Conservation (phyloP, 2,888 invertebrate species). For the Lasioglossum zephyrum region DNA sequence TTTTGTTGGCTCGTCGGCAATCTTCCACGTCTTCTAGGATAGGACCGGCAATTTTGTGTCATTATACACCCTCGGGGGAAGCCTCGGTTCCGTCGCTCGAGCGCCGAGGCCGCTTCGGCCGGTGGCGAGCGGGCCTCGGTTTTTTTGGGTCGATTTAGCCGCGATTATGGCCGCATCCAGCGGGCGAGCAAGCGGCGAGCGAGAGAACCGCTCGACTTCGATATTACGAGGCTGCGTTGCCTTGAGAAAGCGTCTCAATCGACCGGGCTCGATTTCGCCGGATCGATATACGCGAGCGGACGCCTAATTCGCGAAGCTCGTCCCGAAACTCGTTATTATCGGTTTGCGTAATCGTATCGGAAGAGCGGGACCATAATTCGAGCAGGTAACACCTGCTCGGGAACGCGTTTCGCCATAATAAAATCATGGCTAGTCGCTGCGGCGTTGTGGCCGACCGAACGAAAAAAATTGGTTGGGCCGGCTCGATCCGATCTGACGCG, state of each 20-base stretch:
- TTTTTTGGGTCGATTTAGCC: slow-evolving; percentile 76
- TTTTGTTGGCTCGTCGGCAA: slow-evolving; percentile 73
- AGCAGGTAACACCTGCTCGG: slow-evolving; percentile 56
- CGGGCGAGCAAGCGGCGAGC: slow-evolving; percentile 42
- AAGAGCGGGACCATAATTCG: slow-evolving; percentile 38
- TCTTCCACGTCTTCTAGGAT: slow-evolving; percentile 68
- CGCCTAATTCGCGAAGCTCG: slow-evolving; percentile 61
- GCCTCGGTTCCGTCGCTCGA: slow-evolving; percentile 35
- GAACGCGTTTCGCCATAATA: slow-evolving; percentile 40
- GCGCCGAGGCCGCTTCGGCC: slow-evolving; percentile 24
- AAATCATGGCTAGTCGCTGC: slow-evolving; percentile 34
- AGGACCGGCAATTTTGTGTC: slow-evolving; percentile 81
- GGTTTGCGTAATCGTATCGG: slow-evolving; percentile 69
- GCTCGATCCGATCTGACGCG: not conserved
- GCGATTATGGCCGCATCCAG: slow-evolving; percentile 64
- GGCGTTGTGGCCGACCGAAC: not conserved
- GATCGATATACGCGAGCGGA: slow-evolving; percentile 57
- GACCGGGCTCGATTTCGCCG: slow-evolving; percentile 51
- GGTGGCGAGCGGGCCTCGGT: slow-evolving; percentile 59
- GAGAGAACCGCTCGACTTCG: slow-evolving; percentile 52
- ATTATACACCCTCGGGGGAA: slow-evolving; percentile 79
- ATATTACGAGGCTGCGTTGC: slow-evolving; percentile 61
- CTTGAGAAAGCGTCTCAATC: slow-evolving; percentile 58
- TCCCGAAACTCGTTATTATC: slow-evolving; percentile 64
- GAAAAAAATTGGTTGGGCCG: not conserved